Evolutionary conservation across 2,113 vertebrate species (phyloP).

Genomic region (Tragelaphus strepsiceros): DNA sequence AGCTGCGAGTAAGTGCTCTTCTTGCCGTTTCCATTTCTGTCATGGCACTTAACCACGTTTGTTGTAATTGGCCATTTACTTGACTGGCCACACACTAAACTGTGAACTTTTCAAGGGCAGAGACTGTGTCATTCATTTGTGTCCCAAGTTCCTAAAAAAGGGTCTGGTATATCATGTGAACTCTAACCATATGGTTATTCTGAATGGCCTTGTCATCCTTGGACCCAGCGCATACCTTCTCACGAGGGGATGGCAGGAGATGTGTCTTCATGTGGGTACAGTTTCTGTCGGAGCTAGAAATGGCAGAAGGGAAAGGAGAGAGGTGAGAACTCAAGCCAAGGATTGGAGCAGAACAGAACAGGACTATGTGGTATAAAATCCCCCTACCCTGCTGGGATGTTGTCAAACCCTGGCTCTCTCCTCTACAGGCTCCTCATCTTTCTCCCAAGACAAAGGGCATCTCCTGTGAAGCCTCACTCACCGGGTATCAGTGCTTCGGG

Average conservation of each 20-base stretch:
- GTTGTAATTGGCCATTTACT: neutral
- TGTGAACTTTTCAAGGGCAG: neutral
- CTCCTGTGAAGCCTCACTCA: constrained; percentile 34
- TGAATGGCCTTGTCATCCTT: neutral
- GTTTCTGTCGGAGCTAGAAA: constrained; percentile 37
- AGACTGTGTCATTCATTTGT: neutral
- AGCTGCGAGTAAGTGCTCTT: neutral
- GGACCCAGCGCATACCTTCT: constrained; percentile 42
- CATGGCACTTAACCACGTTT: neutral
- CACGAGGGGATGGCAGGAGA: constrained; percentile 13
- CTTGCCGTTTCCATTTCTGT: neutral
- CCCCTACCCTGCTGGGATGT: neutral
- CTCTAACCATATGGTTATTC: neutral
- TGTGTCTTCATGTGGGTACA: neutral
- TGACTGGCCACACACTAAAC: neutral
- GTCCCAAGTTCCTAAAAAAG: neutral
- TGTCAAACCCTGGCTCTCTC: neutral
- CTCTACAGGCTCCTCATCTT: neutral
- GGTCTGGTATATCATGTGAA: neutral
- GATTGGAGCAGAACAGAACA: neutral
- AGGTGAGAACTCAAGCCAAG: neutral
- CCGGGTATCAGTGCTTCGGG: constrained; percentile 45
- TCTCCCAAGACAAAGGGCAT: neutral
- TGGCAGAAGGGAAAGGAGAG: neutral
- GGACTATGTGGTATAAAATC: neutral